A percentile compares a stretch with the other conserved stretches of the same genome.
These are phyloP conservation scores for Daktulosphaira vitifoliae DNA, from an alignment of 1,140 invertebrate genomes.

Conservation along the genomic window DNA sequence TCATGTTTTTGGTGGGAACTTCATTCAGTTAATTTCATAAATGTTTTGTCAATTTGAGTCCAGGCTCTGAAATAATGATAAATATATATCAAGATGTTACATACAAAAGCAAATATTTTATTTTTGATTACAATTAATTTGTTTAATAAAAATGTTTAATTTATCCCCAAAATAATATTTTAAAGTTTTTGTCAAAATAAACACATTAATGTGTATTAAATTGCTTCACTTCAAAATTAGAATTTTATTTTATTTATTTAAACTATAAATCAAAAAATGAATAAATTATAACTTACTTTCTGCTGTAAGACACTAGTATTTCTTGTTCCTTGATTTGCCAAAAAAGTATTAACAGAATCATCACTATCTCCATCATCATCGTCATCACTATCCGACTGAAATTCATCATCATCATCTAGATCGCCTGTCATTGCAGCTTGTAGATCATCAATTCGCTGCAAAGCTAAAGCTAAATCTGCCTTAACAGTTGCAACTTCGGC, in stretches of 20 bases:
- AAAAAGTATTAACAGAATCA: constrained; percentile 17
- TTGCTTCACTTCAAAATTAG: too few relatives aligned
- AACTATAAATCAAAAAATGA: too few relatives aligned
- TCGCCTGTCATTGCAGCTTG: constrained; percentile 75
- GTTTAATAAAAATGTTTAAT: too few relatives aligned
- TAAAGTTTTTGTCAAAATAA: too few relatives aligned
- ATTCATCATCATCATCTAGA: constrained; percentile 51
- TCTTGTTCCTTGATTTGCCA: constrained; percentile 12
- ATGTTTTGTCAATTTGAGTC: background rate
- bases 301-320: constrained; percentile 8
- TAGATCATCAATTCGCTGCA: constrained; percentile 74
- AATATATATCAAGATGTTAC: too few relatives aligned
- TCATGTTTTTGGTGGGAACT: constrained; percentile 18
- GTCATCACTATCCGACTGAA: constrained; percentile 37
- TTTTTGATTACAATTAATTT: too few relatives aligned
- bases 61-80: constrained; percentile 2
- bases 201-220: too few relatives aligned
- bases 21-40: background rate
- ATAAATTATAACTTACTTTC: constrained; percentile 6
- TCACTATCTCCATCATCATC: constrained; percentile 24
- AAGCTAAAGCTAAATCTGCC: constrained; percentile 66
- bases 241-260: too few relatives aligned
- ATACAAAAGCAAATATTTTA: too few relatives aligned
- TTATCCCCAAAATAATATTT: too few relatives aligned
- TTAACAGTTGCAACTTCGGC: constrained; percentile 52